Base-by-base conservation (phyloP, 2,888 invertebrate genomes). In the Zelleria hepariella region DNA sequence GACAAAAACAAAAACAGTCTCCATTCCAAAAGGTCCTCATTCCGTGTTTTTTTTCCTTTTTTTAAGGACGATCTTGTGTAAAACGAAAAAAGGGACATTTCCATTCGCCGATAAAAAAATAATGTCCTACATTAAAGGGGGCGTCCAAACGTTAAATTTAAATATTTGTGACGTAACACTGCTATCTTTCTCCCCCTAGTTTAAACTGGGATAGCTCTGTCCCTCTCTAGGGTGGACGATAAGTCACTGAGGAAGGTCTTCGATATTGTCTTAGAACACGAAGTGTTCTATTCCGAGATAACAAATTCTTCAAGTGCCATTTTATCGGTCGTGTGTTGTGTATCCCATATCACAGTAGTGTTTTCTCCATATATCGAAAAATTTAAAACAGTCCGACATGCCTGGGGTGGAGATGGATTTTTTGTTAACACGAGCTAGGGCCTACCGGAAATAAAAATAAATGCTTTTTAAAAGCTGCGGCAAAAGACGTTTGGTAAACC, bases 71-170 rank as follows among this genome's bases (percentile, higher is more conserved):
- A 5, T 25, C 18, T n/a, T n/a, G n/a, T n/a, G 32, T 15, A 42
- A 42, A 15, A 10, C 32, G 15, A 42, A 42, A 42, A 42, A 42
- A 15, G 1, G 8, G 5, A 55, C 55, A 55, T 55, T 82, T 86
- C 74, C 82, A 82, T 83, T 55, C 42, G 55, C 54, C 32, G 85
- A 86, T 86, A 87, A 87, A 87, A 86, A 87, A 86, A 86, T 86
- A 86, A 87, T 84, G 85, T 82, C 75, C 68, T 59, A 85, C 86
- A 85, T 86, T 85, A 84, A 78, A 77, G 78, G 73, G 73, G 77
- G 77, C 78, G 83, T 84, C 32, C 32, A 10, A 42, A 42, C 32
- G 32, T 42, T 42, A 85, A 84, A 86, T 87, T 87, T 86, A 84
- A 86, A 87, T 86, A 86, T 85, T 84, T 79, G 75, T 78, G 75